Evolutionary conservation across 2,797 vertebrate genomes (phyloP).

Genomic region (Crenuchus spilurus): DNA sequence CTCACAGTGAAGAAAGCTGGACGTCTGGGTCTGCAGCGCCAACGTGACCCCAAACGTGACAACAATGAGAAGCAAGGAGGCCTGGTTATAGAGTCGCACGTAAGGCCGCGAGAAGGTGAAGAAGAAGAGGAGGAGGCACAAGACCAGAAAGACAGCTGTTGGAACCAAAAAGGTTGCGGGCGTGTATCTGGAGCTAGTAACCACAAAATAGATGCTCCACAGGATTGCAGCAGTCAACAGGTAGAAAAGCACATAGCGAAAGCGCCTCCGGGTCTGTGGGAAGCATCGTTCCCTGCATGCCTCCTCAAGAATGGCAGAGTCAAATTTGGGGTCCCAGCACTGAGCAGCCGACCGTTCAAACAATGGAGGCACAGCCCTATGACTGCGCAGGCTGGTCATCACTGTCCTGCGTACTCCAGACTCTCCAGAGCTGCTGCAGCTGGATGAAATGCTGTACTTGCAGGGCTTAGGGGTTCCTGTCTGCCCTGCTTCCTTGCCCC

Average conservation of each 20-base stretch:
- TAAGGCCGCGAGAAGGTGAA: slow-evolving; percentile 92
- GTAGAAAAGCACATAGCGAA: slow-evolving; percentile 95
- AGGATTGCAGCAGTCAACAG: slow-evolving; percentile 85
- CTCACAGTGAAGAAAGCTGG: slow-evolving; percentile 70
- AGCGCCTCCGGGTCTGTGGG: slow-evolving; percentile 91
- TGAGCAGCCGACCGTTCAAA: slow-evolving; percentile 93
- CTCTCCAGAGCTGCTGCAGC: slow-evolving; percentile 93
- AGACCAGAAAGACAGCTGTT: slow-evolving; percentile 82
- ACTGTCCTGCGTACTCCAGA: slow-evolving; percentile 78
- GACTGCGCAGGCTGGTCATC: slow-evolving; percentile 67
- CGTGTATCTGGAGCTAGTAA: slow-evolving; percentile 78
- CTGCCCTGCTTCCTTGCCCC: slow-evolving; percentile 60
- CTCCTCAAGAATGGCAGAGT: slow-evolving; percentile 92
- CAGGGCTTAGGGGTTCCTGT: slow-evolving; percentile 80
- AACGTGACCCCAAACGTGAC: slow-evolving; percentile 89
- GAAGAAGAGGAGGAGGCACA: slow-evolving; percentile 84
- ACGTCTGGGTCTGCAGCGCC: slow-evolving; percentile 86
- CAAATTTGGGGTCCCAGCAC: slow-evolving; percentile 97
- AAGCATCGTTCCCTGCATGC: slow-evolving; percentile 95
- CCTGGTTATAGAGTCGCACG: slow-evolving; percentile 82
- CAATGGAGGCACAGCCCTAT: slow-evolving; percentile 83
- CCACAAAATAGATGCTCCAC: slow-evolving; percentile 89
- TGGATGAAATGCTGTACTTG: slow-evolving; percentile 96
- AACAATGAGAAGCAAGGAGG: slow-evolving; percentile 85
- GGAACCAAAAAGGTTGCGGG: slow-evolving; percentile 82